Evolutionary conservation across 2,797 vertebrate species (phyloP).

Genomic region (Semotilus atromaculatus): DNA sequence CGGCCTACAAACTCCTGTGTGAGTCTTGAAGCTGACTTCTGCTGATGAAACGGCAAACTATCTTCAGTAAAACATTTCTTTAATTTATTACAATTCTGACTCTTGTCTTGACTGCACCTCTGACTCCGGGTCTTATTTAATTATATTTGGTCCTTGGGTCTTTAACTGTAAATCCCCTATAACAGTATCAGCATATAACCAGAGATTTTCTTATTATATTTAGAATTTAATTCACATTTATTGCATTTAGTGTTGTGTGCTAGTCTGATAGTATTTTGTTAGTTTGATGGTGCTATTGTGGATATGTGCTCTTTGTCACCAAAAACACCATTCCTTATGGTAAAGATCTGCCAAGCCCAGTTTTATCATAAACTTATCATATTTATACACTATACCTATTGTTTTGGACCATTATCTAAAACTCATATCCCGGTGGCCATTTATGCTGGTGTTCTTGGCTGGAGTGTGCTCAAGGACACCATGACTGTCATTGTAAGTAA

Average conservation of each 20-base stretch:
- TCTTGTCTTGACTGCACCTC: no score
- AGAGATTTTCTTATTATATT: no score
- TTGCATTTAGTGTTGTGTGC: background rate
- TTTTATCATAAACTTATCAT: background rate
- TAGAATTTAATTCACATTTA: no score
- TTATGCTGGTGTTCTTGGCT: conserved; percentile 10
- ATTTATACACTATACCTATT: background rate
- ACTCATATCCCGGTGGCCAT: background rate
- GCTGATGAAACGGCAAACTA: no score
- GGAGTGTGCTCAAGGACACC: conserved; percentile 25
- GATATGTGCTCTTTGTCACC: background rate
- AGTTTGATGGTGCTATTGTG: background rate
- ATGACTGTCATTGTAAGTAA: conserved; percentile 41
- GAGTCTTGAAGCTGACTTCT: no score
- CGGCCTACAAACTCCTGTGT: no score
- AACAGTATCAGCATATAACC: background rate
- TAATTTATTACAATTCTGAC: no score
- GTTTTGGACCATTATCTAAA: background rate
- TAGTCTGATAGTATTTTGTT: background rate
- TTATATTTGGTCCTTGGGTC: no score
- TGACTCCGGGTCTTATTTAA: no score
- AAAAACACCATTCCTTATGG: background rate
- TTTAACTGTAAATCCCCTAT: no score
- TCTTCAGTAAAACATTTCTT: no score
- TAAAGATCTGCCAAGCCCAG: background rate